Evolutionary conservation across 2,888 invertebrate species (phyloP).

Genomic region (Drosophila pseudotakahashii): DNA sequence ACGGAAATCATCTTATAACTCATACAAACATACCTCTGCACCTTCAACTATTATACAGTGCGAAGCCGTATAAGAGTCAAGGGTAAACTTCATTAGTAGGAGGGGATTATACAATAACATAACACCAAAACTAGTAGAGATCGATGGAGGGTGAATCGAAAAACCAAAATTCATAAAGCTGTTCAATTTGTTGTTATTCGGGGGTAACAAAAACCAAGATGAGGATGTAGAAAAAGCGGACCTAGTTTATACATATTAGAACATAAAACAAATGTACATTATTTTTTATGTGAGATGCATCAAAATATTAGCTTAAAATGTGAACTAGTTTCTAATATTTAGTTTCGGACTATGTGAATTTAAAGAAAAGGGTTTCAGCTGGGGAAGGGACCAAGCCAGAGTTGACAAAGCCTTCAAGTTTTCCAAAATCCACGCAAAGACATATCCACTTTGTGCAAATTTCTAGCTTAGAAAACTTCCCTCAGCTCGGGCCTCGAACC

Average conservation of each 20-base stretch:
- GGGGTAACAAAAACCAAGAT: conserved; percentile 55
- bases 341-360: conserved; percentile 58
- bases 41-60: conserved; percentile 28
- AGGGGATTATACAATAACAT: conserved; percentile 36
- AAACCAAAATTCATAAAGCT: conserved; percentile 48
- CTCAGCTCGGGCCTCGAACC: conserved; percentile 21
- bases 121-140: conserved; percentile 22
- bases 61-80: conserved; percentile 32
- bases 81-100: conserved; percentile 22
- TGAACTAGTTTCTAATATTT: conserved; percentile 42
- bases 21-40: conserved; percentile 28
- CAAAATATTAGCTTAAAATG: conserved; percentile 46
- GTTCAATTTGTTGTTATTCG: conserved; percentile 75
- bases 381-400: conserved; percentile 32
- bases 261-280: conserved; percentile 52
- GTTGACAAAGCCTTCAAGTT: conserved; percentile 28
- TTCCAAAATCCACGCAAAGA: conserved; percentile 22
- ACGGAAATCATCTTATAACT: conserved; percentile 83
- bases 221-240: conserved; percentile 19
- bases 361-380: conserved; percentile 30
- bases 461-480: conserved; percentile 10
- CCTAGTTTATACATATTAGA: conserved; percentile 26
- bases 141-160: conserved; percentile 1
- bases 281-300: conserved; percentile 38
- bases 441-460: conserved; percentile 31